A percentile compares a stretch with the other conserved stretches of the same genome.
phyloP scores from a whole-genome alignment of 2,113 vertebrate genomes.

The Orthonyx spaldingii region DNA sequence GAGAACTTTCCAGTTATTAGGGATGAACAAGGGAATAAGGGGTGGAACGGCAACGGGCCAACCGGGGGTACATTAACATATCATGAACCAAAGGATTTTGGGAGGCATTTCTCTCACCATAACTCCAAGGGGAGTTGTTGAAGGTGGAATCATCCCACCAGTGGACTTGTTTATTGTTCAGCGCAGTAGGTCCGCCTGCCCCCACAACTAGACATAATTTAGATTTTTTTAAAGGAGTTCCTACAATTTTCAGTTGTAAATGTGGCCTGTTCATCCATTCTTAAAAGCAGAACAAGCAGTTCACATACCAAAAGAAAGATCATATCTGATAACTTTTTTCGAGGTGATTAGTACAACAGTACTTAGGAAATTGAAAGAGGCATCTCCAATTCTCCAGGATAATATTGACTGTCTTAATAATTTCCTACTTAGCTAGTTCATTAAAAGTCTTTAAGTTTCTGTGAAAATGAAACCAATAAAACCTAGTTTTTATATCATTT shows the following conservation, averaged over 20 bases:
- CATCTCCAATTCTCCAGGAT: neutral
- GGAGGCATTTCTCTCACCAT: too few relatives aligned
- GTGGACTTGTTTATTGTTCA: too few relatives aligned
- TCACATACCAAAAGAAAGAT: neutral
- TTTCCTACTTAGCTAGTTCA: neutral
- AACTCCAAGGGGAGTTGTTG: too few relatives aligned
- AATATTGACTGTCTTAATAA: neutral
- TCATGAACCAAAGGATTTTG: too few relatives aligned
- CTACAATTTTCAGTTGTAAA: neutral
- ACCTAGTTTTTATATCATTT: neutral
- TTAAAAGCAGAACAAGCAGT: neutral
- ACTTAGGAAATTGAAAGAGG: neutral
- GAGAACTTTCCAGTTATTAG: too few relatives aligned
- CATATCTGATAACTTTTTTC: neutral
- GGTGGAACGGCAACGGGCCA: too few relatives aligned
- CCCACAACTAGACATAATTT: neutral
- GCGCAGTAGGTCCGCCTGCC: too few relatives aligned
- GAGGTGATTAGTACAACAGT: neutral
- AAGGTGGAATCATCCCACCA: too few relatives aligned
- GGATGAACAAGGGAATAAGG: too few relatives aligned
- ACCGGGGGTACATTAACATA: too few relatives aligned
- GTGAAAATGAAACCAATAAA: neutral
- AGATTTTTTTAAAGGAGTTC: neutral
- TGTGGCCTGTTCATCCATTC: neutral
- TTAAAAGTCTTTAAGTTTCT: neutral